A percentile compares a stretch with the other conserved stretches of the same genome.
Conservation (phyloP, 2,888 invertebrate species). For the Chaitophorus viminalis region DNA sequence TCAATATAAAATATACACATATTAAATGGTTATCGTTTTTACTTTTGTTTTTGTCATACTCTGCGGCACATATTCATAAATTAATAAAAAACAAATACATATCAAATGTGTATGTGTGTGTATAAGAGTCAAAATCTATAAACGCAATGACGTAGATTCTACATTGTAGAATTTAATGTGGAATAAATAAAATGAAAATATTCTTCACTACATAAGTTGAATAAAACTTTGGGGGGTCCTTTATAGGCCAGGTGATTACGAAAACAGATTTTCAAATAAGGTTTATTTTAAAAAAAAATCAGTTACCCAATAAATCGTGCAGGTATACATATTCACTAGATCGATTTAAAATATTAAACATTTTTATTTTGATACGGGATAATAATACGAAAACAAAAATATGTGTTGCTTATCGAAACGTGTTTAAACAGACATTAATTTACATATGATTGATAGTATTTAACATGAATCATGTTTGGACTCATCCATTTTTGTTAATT, state of each 20-base stretch:
- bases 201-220: too few species aligned
- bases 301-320: neutral
- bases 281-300: neutral
- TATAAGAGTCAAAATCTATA: too few species aligned
- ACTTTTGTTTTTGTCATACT: too few species aligned
- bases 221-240: too few species aligned
- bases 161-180: too few species aligned
- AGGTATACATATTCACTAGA: neutral
- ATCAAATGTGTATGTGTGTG: too few species aligned
- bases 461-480: constrained; percentile 3
- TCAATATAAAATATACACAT: too few species aligned
- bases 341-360: neutral
- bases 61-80: too few species aligned
- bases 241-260: neutral
- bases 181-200: too few species aligned
- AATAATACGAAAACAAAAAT: neutral
- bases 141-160: too few species aligned
- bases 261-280: neutral
- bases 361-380: neutral
- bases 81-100: too few species aligned
- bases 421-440: neutral
- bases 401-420: neutral
- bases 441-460: constrained; percentile 37
- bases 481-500: constrained; percentile 44
- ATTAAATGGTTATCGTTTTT: too few species aligned